Evolutionary conservation across 1,140 invertebrate species (phyloP).

Genomic region (Conus ventricosus): DNA sequence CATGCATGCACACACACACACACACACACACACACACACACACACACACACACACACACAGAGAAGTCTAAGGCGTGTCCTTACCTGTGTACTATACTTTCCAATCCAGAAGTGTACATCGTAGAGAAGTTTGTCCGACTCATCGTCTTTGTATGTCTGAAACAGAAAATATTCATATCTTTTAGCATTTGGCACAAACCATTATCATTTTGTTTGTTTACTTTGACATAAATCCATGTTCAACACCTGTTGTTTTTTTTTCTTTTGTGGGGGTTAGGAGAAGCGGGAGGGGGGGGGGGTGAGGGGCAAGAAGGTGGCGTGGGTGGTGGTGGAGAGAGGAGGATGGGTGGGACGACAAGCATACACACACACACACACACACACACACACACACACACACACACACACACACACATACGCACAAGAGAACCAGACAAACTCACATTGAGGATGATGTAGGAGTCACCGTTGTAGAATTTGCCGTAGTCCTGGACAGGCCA

Average conservation of each 20-base stretch:
- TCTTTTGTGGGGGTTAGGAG: too few species aligned
- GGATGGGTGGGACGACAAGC: background rate
- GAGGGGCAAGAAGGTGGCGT: too few species aligned
- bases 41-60: conserved; percentile 1
- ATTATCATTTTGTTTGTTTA: background rate
- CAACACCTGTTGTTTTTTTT: too few species aligned
- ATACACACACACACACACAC: background rate
- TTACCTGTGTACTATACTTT: too few species aligned
- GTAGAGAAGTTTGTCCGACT: too few species aligned
- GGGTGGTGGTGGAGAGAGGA: too few species aligned
- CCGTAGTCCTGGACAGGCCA: conserved; percentile 87
- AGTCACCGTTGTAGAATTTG: conserved; percentile 91
- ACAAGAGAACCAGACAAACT: conserved; percentile 82
- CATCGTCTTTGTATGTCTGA: background rate
- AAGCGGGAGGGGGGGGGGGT: too few species aligned
- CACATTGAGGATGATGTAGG: conserved; percentile 91
- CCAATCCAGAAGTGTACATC: too few species aligned
- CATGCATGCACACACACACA: background rate
- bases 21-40: conserved; percentile 10
- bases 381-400: too few species aligned
- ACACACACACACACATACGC: conserved; percentile 72
- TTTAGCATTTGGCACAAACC: background rate
- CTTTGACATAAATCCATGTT: background rate
- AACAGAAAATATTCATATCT: background rate
- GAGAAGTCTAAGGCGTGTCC: background rate